Evolutionary conservation across 2,797 vertebrate genomes (phyloP).

Genomic region (Pangasius macronema): DNA sequence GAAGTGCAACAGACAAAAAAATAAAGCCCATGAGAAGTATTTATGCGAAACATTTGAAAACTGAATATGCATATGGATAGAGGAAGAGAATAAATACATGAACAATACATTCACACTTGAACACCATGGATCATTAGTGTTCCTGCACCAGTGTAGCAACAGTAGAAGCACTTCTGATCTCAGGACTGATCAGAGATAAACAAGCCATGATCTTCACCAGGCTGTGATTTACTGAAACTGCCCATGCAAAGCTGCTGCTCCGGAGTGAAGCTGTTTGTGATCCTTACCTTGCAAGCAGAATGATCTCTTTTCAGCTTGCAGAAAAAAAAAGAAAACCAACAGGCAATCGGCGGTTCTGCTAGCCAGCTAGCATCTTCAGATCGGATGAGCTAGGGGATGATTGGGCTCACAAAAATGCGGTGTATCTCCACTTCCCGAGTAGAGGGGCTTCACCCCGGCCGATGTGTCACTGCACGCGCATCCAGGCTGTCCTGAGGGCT

Average conservation of each 20-base stretch:
- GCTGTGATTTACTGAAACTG: background rate
- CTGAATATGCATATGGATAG: background rate
- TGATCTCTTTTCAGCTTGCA: conserved; percentile 6
- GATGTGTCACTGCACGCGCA: conserved; percentile 67
- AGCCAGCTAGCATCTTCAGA: conserved; percentile 34
- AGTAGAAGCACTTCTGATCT: conserved; percentile 1
- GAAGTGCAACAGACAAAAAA: background rate
- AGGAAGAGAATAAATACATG: background rate
- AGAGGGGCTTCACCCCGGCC: conserved; percentile 71
- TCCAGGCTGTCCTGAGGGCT: conserved; percentile 61
- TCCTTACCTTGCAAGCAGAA: background rate
- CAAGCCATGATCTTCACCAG: background rate
- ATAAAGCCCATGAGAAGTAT: background rate
- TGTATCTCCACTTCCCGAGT: conserved; percentile 69
- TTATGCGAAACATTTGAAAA: background rate
- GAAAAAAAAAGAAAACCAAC: background rate
- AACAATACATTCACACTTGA: background rate
- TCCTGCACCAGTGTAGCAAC: conserved; percentile 15
- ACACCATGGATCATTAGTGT: background rate
- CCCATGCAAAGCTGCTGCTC: background rate
- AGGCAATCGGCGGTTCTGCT: conserved; percentile 36
- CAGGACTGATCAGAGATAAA: background rate
- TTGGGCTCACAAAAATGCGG: conserved; percentile 29
- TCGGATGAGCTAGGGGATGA: conserved; percentile 12
- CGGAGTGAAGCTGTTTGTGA: background rate